phyloP scores from a whole-genome alignment of 2,888 invertebrate genomes.

The Periphyllus acericola region DNA sequence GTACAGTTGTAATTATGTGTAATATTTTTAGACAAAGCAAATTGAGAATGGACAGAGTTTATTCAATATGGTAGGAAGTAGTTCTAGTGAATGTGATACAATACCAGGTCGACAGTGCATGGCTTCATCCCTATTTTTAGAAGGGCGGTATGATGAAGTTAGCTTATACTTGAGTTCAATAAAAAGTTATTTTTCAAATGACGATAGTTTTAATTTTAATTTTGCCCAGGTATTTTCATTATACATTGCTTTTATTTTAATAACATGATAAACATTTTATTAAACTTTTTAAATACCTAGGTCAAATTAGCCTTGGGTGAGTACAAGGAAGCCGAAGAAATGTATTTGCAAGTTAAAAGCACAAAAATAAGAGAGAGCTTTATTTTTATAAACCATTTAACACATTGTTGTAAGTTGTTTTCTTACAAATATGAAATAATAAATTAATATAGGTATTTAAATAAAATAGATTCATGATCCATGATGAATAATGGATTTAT shows the following conservation, averaged over 20 bases:
- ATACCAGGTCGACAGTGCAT: slow-evolving; percentile 97
- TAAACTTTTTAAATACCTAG: slow-evolving; percentile 67
- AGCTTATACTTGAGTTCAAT: slow-evolving; percentile 96
- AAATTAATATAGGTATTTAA: too few relatives aligned
- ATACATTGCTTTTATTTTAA: not conserved
- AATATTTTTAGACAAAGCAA: slow-evolving; percentile 81
- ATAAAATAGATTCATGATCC: too few relatives aligned
- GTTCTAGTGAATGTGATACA: slow-evolving; percentile 96
- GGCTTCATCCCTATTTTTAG: slow-evolving; percentile 96
- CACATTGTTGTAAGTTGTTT: slow-evolving; percentile 78
- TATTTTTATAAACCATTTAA: slow-evolving; percentile 85
- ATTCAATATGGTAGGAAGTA: slow-evolving; percentile 95
- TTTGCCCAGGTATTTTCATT: slow-evolving; percentile 76
- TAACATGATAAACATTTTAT: slow-evolving; percentile 11
- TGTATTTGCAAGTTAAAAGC: slow-evolving; percentile 84
- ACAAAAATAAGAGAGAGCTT: slow-evolving; percentile 85
- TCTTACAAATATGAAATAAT: not conserved
- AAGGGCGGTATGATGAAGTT: slow-evolving; percentile 95
- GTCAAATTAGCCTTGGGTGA: slow-evolving; percentile 93
- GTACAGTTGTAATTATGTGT: not conserved
- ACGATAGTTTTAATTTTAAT: slow-evolving; percentile 88
- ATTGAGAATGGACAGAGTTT: slow-evolving; percentile 95
- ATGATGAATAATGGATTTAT: too few relatives aligned
- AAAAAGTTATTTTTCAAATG: slow-evolving; percentile 92
- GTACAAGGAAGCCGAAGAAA: slow-evolving; percentile 94